phyloP scores from a whole-genome alignment of 2,797 vertebrate species.

The Cyprinodon diabolis region DNA sequence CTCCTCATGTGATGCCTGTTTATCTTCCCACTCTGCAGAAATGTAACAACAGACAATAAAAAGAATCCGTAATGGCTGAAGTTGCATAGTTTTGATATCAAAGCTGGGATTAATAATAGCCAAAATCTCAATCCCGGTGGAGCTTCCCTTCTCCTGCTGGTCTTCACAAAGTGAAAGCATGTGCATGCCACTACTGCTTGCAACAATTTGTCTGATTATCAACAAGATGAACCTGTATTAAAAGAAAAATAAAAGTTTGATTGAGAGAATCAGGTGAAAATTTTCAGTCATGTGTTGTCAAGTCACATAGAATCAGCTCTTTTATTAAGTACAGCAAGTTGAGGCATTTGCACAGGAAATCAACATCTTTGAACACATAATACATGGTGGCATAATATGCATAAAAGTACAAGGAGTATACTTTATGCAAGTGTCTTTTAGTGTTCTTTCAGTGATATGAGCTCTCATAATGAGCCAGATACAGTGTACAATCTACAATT shows the following conservation, averaged over 20 bases:
- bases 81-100: conserved; percentile 14
- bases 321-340: conserved; percentile 91
- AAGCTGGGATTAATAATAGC: conserved; percentile 21
- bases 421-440: conserved; percentile 83
- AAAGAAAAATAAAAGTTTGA: conserved; percentile 11
- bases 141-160: not conserved
- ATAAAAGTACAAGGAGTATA: conserved; percentile 89
- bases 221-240: conserved; percentile 73
- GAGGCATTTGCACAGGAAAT: conserved; percentile 87
- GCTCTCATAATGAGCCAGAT: conserved; percentile 80
- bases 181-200: conserved; percentile 45
- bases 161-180: conserved; percentile 11
- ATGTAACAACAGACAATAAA: conserved; percentile 12
- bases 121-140: not conserved
- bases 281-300: conserved; percentile 41
- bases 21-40: conserved; percentile 36
- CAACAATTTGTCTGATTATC: conserved; percentile 53
- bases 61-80: conserved; percentile 1
- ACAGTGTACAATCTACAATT: conserved; percentile 86
- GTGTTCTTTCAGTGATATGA: conserved; percentile 83
- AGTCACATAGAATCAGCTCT: conserved; percentile 86
- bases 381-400: conserved; percentile 85
- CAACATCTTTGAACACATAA: conserved; percentile 83
- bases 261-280: conserved; percentile 17
- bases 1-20: conserved; percentile 65